Percentiles rank a stretch among this genome's conserved stretches.
These are phyloP conservation scores for Eutolmus rufibarbis DNA, from an alignment of 2,888 invertebrate genomes.

Conservation along the genomic window DNA sequence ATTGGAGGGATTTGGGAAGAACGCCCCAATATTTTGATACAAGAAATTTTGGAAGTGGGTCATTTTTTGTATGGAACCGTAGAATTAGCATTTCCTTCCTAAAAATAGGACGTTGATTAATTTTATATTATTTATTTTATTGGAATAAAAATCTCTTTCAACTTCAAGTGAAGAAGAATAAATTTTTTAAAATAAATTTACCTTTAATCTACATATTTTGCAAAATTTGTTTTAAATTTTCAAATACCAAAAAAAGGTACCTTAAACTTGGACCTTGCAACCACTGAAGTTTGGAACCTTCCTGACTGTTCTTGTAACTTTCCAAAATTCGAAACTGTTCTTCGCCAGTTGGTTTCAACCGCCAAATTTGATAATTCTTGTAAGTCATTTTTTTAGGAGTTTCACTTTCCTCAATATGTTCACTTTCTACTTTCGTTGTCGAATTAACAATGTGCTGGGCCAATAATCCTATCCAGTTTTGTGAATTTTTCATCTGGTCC, in stretches of 20 bases:
- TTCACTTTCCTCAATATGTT: conserved; percentile 5
- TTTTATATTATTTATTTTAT: no score
- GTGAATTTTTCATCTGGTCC: conserved; percentile 59
- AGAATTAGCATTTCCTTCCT: no score
- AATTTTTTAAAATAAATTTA: no score
- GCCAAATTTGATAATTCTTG: conserved; percentile 65
- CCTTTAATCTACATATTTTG: no score
- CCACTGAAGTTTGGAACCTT: conserved; percentile 67
- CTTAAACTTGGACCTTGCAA: conserved; percentile 67
- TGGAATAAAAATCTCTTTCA: no score
- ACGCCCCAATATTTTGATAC: no score
- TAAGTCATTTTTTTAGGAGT: conserved; percentile 57
- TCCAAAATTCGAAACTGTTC: conserved; percentile 62
- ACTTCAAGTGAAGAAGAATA: no score
- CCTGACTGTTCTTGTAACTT: conserved; percentile 62
- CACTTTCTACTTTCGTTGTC: conserved; percentile 49
- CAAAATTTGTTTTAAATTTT: background rate
- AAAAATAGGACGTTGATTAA: no score
- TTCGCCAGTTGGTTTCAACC: conserved; percentile 63
- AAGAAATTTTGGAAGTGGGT: no score
- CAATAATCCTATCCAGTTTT: conserved; percentile 61
- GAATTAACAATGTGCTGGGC: conserved; percentile 60
- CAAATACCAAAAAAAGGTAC: conserved; percentile 49
- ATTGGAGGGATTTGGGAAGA: no score
- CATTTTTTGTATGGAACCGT: no score